A percentile compares a stretch with the other conserved stretches of the same genome.
Conservation (phyloP, 2,797 vertebrate species). For the Gallirallus australis region DNA sequence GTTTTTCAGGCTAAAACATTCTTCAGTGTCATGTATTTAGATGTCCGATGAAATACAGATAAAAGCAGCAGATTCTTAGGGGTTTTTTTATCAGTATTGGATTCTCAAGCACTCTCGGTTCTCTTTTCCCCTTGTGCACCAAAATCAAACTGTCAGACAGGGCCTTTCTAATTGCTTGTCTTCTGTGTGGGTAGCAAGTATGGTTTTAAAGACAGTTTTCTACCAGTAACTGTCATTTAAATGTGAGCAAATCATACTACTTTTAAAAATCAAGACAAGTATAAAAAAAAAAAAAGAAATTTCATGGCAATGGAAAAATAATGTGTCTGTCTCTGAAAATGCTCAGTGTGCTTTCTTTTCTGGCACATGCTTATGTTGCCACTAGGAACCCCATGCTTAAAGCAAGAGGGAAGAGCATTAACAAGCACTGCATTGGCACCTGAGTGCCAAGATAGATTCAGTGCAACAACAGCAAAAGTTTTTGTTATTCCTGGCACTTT, state of each 20-base stretch:
- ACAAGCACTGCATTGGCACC: not conserved
- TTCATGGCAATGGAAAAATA: not conserved
- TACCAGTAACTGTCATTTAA: not conserved
- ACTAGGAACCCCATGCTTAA: not conserved
- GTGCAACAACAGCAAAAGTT: not conserved
- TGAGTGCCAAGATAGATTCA: not conserved
- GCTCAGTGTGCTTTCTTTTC: not conserved
- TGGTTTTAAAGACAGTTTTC: not conserved
- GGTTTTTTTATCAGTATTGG: not conserved
- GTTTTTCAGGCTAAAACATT: not conserved
- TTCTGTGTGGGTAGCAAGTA: not conserved
- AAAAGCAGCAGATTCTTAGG: not conserved
- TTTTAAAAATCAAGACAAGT: not conserved
- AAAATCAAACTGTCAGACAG: not conserved
- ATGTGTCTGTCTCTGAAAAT: not conserved
- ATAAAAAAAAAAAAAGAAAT: not conserved
- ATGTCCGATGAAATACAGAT: not conserved
- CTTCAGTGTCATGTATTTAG: not conserved
- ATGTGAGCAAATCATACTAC: not conserved
- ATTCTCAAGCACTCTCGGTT: not conserved
- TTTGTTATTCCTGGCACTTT: conserved; percentile 49
- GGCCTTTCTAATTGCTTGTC: not conserved
- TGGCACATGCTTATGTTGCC: not conserved
- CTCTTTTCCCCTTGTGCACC: not conserved
- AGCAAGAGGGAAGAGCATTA: not conserved